Evolutionary conservation across 2,113 vertebrate genomes (phyloP), one percentile per base, ranked within the genome.

Genomic region (Cinclus cinclus): DNA sequence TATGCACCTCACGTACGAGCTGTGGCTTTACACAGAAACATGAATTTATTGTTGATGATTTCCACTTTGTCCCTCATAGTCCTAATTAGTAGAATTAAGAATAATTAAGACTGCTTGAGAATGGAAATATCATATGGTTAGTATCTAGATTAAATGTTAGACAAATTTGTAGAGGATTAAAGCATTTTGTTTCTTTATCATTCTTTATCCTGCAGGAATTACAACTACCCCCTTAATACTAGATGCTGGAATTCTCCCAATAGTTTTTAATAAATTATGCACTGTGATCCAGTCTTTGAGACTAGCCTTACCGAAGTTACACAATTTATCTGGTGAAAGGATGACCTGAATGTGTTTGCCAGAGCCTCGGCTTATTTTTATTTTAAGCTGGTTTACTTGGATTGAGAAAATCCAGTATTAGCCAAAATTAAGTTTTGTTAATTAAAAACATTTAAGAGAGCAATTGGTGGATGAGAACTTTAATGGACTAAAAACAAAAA

Each of bases 191-290:
- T 97, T 97, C 92, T 97, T 97, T 95, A 96, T 96, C 71, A 87
- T 96, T 97, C 90, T 96, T 96, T 95, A 95, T 97, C 95, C 90
- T 76, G 35, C 71, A 85, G 94, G 96, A 98, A 96, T 98, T 97
- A 96, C 96, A 95, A 95, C 95, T 95, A 71, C 69, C 59, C 76
- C 81, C 69, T 94, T 97, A 97, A 97, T 97, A 87, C 92, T 90
- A 79, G 37, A 70, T 69, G 20, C 75, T 96, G 96, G 95, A 95
- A 89, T 83, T 81, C 71, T 94, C 95, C 95, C 97, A 97, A 41
- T 94, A 77, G 73, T 94, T 96, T 97, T 94, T 95, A 96, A 97
- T 96, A 94, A 83, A 91, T 96, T 93, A 96, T 93, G 62, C 30
- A 70, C 76, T 67, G 56, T 95, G 79, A 96, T 91, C 73, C 58